Evolutionary conservation across 2,797 vertebrate genomes (phyloP).

Genomic region (Alauda arvensis): DNA sequence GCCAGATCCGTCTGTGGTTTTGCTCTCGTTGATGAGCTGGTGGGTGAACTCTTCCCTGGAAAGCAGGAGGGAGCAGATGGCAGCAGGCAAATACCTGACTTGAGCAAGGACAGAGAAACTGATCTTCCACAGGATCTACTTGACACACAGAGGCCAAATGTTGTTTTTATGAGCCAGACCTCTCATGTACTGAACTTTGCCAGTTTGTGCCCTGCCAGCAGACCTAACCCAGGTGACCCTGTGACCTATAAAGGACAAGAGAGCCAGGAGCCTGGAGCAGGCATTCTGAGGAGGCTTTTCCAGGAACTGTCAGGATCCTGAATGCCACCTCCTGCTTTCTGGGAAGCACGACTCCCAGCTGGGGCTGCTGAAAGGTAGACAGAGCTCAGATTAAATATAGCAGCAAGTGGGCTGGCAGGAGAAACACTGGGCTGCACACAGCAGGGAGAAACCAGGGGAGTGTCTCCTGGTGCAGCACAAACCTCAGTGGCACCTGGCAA

Average conservation of each 20-base stretch:
- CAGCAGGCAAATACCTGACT: background rate
- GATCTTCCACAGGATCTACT: background rate
- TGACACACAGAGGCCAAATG: background rate
- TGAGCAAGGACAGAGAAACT: background rate
- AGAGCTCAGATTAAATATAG: constrained; percentile 10
- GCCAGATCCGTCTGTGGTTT: background rate
- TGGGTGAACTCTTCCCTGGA: background rate
- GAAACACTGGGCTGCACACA: background rate
- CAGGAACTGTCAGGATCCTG: background rate
- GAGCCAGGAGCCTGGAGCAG: background rate
- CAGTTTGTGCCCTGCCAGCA: background rate
- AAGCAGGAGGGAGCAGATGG: background rate
- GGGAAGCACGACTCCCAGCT: constrained; percentile 7
- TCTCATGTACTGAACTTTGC: background rate
- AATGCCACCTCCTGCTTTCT: background rate
- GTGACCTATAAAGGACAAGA: background rate
- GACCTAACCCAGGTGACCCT: background rate
- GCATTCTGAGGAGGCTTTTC: background rate
- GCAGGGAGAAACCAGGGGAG: background rate
- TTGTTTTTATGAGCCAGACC: background rate
- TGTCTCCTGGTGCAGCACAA: background rate
- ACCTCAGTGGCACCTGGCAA: background rate
- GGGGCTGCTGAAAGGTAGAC: constrained; percentile 22
- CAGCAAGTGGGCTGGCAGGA: constrained; percentile 36
- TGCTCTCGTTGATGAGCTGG: background rate